Evolutionary conservation across 2,888 invertebrate species (phyloP).

Genomic region (Orthosia gracilis): DNA sequence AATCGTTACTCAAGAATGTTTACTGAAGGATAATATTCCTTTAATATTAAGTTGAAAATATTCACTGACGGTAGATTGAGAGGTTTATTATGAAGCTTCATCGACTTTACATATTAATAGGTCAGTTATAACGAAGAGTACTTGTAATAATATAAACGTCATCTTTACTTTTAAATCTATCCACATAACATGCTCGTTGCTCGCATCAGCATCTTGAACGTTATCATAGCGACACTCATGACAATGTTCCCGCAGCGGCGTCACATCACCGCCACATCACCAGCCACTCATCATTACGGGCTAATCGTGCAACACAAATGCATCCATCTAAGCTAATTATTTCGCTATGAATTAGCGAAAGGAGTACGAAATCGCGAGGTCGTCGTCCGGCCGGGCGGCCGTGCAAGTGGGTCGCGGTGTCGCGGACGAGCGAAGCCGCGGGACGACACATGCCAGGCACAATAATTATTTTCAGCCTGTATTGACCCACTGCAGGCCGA

Average conservation of each 20-base stretch:
- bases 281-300: constrained; percentile 19
- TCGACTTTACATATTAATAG: constrained; percentile 1
- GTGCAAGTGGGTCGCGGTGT: constrained; percentile 57
- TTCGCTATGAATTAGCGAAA: constrained; percentile 61
- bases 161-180: background rate
- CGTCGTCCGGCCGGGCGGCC: constrained; percentile 51
- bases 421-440: constrained; percentile 21
- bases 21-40: constrained; percentile 1
- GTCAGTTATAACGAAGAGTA: background rate
- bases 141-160: constrained; percentile 6
- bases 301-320: constrained; percentile 34
- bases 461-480: constrained; percentile 37
- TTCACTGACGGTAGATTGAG: background rate
- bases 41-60: constrained; percentile 23
- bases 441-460: constrained; percentile 14
- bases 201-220: constrained; percentile 4
- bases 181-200: constrained; percentile 10
- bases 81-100: constrained; percentile 7
- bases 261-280: background rate
- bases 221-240: background rate
- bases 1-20: constrained; percentile 8
- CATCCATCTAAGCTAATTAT: constrained; percentile 59
- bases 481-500: constrained; percentile 24
- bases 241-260: background rate
- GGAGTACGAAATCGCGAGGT: constrained; percentile 60